Evolutionary conservation across 2,113 vertebrate genomes (phyloP), one percentile per base, ranked within the genome.

Genomic region (Procavia capensis): DNA sequence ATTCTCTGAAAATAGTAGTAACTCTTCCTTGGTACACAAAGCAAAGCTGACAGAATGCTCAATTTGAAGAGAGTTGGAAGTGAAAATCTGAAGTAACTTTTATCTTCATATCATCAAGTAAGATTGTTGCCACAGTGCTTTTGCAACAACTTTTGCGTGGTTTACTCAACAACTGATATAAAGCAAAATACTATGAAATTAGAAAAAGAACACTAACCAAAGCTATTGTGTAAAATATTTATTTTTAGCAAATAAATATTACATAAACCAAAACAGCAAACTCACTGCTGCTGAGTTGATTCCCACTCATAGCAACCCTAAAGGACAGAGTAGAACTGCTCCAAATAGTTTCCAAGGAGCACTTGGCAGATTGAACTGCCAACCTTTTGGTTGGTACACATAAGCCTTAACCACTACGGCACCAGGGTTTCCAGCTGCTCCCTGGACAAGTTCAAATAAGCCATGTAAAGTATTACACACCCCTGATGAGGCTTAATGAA

Each of bases 21-120:
- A 31, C 20, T 78, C 36, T 90, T 76, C 84, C 14, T 61, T 74
- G 25, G 17, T 16, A 7, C 29, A 68, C 84, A 74, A 92, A 90
- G 36, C 66, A 95, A 59, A 95, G 57, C 76, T 31, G 54, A 95
- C 25, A 82, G 36, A n/a, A 43, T 82, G 27, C 24, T 95, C 16
- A 43, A 36, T 83, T 70, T 94, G 19, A 94, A 72, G 17, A 63
- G 39, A 82, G 6, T 11, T 85, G 7, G 10, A 5, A 94, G 61
- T 92, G 10, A 83, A 95, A 90, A 68, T 50, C 54, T 50, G 9
- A 91, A 61, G 39, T 81, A 29, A 83, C 17, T 63, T 88, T 57
- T 41, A 85, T 80, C 29, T 92, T 50, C 13, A 78, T 22, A 78
- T 70, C 76, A n/a, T 45, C 78, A 24, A 70, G 25, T 83, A 75